Conservation (phyloP, 2,888 invertebrate genomes). For the Myathropa florea region DNA sequence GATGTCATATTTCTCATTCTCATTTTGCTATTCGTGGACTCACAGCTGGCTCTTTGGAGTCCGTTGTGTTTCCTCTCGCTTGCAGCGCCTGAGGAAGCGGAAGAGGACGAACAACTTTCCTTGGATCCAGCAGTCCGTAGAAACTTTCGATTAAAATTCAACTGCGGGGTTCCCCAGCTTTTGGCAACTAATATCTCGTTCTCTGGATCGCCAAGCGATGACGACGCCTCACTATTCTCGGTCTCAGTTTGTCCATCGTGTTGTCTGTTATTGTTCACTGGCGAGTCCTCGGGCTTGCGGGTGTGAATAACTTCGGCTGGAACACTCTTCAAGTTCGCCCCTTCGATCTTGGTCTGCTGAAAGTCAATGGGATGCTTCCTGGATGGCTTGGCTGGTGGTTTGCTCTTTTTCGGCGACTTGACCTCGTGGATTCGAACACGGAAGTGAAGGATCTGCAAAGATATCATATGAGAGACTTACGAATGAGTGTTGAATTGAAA, state of each 20-base stretch:
- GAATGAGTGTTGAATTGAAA: background rate
- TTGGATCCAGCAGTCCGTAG: slow-evolving; percentile 73
- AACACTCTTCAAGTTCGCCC: slow-evolving; percentile 77
- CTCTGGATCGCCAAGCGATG: slow-evolving; percentile 68
- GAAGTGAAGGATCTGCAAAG: slow-evolving; percentile 75
- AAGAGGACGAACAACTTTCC: slow-evolving; percentile 72
- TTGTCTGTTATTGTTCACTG: slow-evolving; percentile 27
- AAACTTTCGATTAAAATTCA: slow-evolving; percentile 79
- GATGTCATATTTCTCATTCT: slow-evolving; percentile 77
- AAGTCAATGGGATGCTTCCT: slow-evolving; percentile 74
- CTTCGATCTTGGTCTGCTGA: slow-evolving; percentile 75
- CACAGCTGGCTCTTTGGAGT: slow-evolving; percentile 10
- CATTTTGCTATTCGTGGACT: slow-evolving; percentile 75
- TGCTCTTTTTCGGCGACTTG: slow-evolving; percentile 75
- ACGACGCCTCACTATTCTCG: background rate
- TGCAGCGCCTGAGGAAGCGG: slow-evolving; percentile 25
- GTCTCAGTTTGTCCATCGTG: slow-evolving; percentile 4
- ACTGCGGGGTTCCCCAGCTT: slow-evolving; percentile 79
- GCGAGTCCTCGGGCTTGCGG: slow-evolving; percentile 73
- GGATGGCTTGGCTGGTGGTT: slow-evolving; percentile 62
- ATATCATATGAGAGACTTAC: background rate
- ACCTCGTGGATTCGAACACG: slow-evolving; percentile 76
- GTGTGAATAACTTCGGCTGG: slow-evolving; percentile 77
- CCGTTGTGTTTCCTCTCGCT: slow-evolving; percentile 65
- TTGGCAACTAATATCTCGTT: slow-evolving; percentile 75